Percentiles rank a stretch among this genome's conserved stretches.
Conservation (phyloP, 2,113 vertebrate species). For the Brachirus orientalis region DNA sequence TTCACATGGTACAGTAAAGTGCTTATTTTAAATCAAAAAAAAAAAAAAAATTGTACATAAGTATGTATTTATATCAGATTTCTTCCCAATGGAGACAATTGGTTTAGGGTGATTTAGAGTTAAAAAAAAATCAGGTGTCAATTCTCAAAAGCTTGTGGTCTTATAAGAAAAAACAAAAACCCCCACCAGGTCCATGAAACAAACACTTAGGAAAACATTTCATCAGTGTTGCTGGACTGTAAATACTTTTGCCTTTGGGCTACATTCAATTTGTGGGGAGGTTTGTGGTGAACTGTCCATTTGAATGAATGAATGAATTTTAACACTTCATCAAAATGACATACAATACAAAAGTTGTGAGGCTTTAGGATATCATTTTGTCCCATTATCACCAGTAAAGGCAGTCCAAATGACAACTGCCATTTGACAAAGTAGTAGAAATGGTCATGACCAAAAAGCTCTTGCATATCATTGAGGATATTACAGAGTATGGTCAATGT, state of each 20-base stretch:
- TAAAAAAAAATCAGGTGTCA: constrained; percentile 56
- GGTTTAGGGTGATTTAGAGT: constrained; percentile 49
- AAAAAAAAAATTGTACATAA: constrained; percentile 68
- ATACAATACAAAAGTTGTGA: constrained; percentile 50
- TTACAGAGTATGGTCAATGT: constrained; percentile 57
- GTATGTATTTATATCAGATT: constrained; percentile 55
- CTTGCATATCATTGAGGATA: constrained; percentile 43
- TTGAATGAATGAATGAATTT: constrained; percentile 48
- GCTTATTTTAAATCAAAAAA: constrained; percentile 86
- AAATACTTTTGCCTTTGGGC: constrained; percentile 63
- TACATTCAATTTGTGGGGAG: constrained; percentile 67
- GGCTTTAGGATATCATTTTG: constrained; percentile 47
- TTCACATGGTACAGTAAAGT: constrained; percentile 95
- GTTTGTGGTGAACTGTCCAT: constrained; percentile 47
- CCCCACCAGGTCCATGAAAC: constrained; percentile 33
- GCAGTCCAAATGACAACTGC: constrained; percentile 65
- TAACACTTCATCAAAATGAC: constrained; percentile 62
- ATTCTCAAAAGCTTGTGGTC: constrained; percentile 7
- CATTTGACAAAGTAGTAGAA: constrained; percentile 66
- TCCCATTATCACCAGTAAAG: constrained; percentile 48
- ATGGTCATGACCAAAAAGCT: constrained; percentile 71
- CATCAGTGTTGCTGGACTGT: constrained; percentile 55
- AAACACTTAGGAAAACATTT: constrained; percentile 40
- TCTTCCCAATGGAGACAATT: constrained; percentile 49
- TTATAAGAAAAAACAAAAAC: too few species aligned